Evolutionary conservation across 2,113 vertebrate genomes (phyloP).

Genomic region (Empidonax traillii): DNA sequence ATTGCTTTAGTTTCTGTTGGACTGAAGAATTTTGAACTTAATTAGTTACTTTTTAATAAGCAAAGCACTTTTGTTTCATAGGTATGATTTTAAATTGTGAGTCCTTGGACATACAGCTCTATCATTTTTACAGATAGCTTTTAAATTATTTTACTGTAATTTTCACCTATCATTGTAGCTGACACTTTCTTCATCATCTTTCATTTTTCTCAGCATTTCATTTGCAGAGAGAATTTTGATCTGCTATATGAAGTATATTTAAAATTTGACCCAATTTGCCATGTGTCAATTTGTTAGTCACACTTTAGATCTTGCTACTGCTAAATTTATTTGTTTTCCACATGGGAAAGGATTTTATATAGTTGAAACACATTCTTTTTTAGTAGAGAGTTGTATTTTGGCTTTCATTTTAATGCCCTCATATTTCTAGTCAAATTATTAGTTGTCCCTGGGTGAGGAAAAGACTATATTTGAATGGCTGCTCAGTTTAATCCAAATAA

Average conservation of each 20-base stretch:
- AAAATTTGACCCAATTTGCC: not conserved
- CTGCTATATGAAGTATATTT: not conserved
- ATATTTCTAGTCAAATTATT: constrained; percentile 46
- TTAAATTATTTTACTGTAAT: not conserved
- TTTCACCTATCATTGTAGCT: not conserved
- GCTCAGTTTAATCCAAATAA: constrained; percentile 55
- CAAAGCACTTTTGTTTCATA: not conserved
- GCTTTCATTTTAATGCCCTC: constrained; percentile 9
- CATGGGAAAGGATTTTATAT: constrained; percentile 16
- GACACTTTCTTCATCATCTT: not conserved
- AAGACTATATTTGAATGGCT: not conserved
- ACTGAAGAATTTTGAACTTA: not conserved
- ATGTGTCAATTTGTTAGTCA: constrained; percentile 28
- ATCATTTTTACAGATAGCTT: not conserved
- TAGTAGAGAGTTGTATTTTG: not conserved
- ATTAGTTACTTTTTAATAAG: not conserved
- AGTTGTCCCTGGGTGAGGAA: constrained; percentile 14
- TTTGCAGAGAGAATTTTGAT: not conserved
- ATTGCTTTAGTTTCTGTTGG: not conserved
- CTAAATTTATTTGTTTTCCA: constrained; percentile 11
- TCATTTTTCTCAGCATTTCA: not conserved
- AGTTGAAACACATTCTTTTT: constrained; percentile 3
- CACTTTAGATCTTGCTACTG: constrained; percentile 15
- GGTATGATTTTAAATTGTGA: not conserved
- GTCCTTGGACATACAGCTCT: not conserved